phyloP scores from a whole-genome alignment of 2,888 invertebrate species.

The Melinaea menophilus region DNA sequence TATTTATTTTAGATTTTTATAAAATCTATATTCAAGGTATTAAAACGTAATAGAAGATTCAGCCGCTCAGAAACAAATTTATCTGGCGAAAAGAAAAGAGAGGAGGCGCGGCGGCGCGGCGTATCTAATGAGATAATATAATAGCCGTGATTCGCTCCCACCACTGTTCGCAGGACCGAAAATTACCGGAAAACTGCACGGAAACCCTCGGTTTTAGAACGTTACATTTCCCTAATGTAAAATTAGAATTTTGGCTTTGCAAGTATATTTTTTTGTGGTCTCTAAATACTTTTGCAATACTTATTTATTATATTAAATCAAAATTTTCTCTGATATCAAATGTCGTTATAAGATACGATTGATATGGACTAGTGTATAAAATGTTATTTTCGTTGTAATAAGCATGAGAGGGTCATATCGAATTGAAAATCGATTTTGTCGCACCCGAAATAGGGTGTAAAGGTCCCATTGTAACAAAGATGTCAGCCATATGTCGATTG shows the following conservation, averaged over 20 bases:
- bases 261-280: conserved; percentile 38
- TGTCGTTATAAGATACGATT: neutral
- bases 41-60: conserved; percentile 59
- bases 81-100: conserved; percentile 64
- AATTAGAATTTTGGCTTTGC: conserved; percentile 39
- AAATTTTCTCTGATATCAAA: neutral
- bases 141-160: conserved; percentile 71
- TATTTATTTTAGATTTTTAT: conserved; percentile 8
- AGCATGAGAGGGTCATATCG: conserved; percentile 68
- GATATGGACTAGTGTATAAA: conserved; percentile 26
- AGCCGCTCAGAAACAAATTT: conserved; percentile 63
- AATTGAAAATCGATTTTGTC: conserved; percentile 76
- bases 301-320: conserved; percentile 6
- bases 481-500: conserved; percentile 67
- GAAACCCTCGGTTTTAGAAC: conserved; percentile 44
- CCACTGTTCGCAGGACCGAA: conserved; percentile 62
- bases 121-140: conserved; percentile 77
- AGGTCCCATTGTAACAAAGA: conserved; percentile 71
- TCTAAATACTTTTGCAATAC: conserved; percentile 16
- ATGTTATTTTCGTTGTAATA: conserved; percentile 52
- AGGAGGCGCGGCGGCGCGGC: conserved; percentile 57
- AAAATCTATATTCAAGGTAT: conserved; percentile 28
- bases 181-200: conserved; percentile 72
- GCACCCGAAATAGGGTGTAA: conserved; percentile 73
- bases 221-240: conserved; percentile 44